Evolutionary conservation across 2,113 vertebrate species (phyloP), one percentile per base, ranked within the genome.

Genomic region (Leptodactylus fuscus): DNA sequence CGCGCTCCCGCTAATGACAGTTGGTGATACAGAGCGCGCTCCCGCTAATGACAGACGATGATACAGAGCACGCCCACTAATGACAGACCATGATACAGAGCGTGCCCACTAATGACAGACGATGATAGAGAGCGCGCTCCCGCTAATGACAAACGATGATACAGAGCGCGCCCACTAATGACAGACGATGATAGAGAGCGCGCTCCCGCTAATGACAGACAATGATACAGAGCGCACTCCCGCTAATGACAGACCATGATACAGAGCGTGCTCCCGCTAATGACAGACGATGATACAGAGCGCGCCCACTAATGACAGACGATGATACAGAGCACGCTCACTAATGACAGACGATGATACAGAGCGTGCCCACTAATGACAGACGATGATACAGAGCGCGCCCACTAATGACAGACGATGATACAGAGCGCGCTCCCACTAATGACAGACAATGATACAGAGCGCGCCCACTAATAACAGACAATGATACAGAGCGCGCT

Each of bases 311-410:
- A 71, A 71, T 71, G 81, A 29, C 81, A 32, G 53, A 36, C 10
- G n/a, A n/a, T n/a, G 81, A 71, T 82, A 82, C 62, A 67, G 62
- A 6, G 60, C 29, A 16, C 51, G 62, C 70, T 71, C 34, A 48
- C 71, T 82, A 71, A 71, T 71, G 81, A 29, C 81, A 32, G 53
- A 36, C 10, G n/a, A n/a, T n/a, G 81, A 71, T 82, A 82, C 62
- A 67, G 62, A 6, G 60, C 29, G 29, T 36, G 62, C 51, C 65
- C 34, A 48, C 71, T 82, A 71, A 71, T 71, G 81, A 29, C 81
- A 32, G 53, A 36, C 10, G n/a, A n/a, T n/a, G 81, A 71, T 82
- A 82, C 62, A 67, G 62, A 6, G 60, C 29, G 29, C 51, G 62
- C 51, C 65, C 34, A 48, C 71, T 82, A 71, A 71, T 71, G 81